Conservation (phyloP, 2,888 invertebrate genomes). For the Pyrrhia umbra region DNA sequence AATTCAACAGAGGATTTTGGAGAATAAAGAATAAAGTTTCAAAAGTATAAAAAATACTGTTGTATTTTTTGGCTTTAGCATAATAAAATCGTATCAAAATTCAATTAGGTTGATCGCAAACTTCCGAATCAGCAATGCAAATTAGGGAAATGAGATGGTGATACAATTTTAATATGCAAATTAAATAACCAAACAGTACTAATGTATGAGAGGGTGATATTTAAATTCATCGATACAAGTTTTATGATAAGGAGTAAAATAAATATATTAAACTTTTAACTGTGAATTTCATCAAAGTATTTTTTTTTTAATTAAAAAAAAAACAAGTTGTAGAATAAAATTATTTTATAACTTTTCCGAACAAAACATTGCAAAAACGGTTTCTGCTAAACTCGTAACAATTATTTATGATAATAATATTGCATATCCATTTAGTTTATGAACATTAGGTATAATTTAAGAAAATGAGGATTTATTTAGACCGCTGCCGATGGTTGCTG, state of each 20-base stretch:
- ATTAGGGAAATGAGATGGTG: conserved; percentile 72
- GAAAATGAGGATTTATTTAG: background rate
- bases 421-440: background rate
- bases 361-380: background rate
- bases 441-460: background rate
- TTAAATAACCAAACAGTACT: conserved; percentile 47
- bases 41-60: background rate
- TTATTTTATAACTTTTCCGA: background rate
- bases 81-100: conserved; percentile 66
- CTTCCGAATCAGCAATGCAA: conserved; percentile 73
- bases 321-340: no score
- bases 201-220: conserved; percentile 25
- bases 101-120: conserved; percentile 69
- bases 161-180: conserved; percentile 67
- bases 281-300: conserved; percentile 2
- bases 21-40: background rate
- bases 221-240: conserved; percentile 26
- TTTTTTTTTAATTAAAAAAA: no score
- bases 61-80: conserved; percentile 23
- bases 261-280: conserved; percentile 14
- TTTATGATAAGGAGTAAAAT: conserved; percentile 23
- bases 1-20: background rate
- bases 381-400: no score
- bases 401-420: no score
- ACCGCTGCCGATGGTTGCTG: background rate